A percentile compares a stretch with the other conserved stretches of the same genome.
Conservation (phyloP, 1,140 invertebrate species). For the Drosophila sucinea region DNA sequence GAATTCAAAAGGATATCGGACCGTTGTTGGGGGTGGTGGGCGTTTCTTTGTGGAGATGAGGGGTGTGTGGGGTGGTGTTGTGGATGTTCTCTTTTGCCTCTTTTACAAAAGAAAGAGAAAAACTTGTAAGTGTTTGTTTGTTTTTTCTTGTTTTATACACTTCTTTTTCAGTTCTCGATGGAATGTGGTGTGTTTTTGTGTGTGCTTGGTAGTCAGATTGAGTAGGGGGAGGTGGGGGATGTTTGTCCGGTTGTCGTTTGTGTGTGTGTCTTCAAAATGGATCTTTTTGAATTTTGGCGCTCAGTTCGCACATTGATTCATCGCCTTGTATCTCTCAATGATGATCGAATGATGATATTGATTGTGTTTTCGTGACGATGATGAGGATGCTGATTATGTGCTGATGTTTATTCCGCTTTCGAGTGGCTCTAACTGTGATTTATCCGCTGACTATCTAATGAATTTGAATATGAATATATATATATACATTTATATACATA, state of each 20-base stretch:
- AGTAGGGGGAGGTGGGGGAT: neutral
- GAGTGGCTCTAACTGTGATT: neutral
- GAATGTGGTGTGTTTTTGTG: neutral
- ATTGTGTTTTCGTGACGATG: neutral
- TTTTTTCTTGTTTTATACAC: neutral
- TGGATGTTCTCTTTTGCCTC: neutral
- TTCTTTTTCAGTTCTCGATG: neutral
- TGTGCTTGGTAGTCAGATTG: neutral
- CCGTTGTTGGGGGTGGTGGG: neutral
- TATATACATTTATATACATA: slow-evolving; percentile 3
- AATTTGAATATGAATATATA: neutral
- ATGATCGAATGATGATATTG: neutral
- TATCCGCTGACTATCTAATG: slow-evolving; percentile 1
- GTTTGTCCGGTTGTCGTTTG: neutral
- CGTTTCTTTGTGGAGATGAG: neutral
- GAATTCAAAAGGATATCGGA: neutral
- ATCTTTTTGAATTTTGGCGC: slow-evolving; percentile 27
- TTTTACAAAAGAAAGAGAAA: slow-evolving; percentile 5
- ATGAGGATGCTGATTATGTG: neutral
- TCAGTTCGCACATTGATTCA: slow-evolving; percentile 18
- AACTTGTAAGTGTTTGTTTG: neutral
- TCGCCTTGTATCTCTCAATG: neutral
- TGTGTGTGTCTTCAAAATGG: slow-evolving; percentile 30
- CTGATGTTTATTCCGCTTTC: neutral
- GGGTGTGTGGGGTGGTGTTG: neutral